Evolutionary conservation across 1,140 invertebrate species (phyloP).

Genomic region (Habropoda laboriosa): DNA sequence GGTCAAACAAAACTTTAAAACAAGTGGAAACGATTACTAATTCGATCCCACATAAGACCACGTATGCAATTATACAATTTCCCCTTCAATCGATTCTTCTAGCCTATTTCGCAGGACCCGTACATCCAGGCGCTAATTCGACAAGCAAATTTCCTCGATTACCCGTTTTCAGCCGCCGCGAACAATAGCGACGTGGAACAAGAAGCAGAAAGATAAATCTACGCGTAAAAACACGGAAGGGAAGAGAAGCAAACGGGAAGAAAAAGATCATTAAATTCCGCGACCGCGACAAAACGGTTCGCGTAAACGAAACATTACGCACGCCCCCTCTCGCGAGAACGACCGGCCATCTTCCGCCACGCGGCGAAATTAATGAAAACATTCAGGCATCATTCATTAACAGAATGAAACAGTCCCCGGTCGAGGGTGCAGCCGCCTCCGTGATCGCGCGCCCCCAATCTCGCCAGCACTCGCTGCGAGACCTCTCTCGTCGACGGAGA

Average conservation of each 20-base stretch:
- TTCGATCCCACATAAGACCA: not conserved
- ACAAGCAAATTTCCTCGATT: not conserved
- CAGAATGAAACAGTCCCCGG: constrained; percentile 11
- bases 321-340: not conserved
- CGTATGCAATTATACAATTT: not conserved
- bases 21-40: too few relatives aligned
- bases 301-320: not conserved
- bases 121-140: not conserved
- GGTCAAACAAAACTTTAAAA: too few relatives aligned
- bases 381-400: constrained; percentile 29
- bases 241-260: too few relatives aligned
- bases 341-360: not conserved
- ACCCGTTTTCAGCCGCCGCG: too few relatives aligned
- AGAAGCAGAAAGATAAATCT: not conserved
- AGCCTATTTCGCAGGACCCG: not conserved
- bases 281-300: not conserved
- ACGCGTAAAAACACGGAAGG: not conserved
- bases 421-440: not conserved
- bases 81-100: not conserved
- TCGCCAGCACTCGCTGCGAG: not conserved
- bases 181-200: not conserved
- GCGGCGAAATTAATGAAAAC: not conserved
- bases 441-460: not conserved
- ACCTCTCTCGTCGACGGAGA: constrained; percentile 37
- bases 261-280: not conserved